A percentile compares a stretch with the other conserved stretches of the same genome.
Evolutionary conservation across 2,113 vertebrate genomes (phyloP).

Genomic region (Lampris incognitus): DNA sequence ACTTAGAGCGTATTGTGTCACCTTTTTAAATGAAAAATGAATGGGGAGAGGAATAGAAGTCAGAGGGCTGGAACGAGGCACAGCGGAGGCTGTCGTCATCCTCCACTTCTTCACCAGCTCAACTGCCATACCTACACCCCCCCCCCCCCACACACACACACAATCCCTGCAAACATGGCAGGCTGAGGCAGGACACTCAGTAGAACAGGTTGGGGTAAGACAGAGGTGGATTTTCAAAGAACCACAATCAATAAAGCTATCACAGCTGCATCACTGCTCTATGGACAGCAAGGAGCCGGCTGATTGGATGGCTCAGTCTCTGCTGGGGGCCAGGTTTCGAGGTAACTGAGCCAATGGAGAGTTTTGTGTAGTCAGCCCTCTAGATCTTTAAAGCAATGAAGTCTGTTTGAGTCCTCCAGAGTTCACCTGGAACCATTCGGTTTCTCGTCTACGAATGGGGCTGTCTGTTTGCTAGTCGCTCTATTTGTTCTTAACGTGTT

Average conservation of each 20-base stretch:
- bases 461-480: no score
- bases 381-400: conserved; percentile 2
- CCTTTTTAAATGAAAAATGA: conserved; percentile 78
- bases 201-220: conserved; percentile 60
- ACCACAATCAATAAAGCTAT: conserved; percentile 76
- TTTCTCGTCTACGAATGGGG: no score
- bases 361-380: not conserved
- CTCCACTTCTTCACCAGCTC: conserved; percentile 40
- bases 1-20: conserved; percentile 73
- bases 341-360: conserved; percentile 1
- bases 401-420: no score
- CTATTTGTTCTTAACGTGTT: no score
- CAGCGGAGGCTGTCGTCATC: conserved; percentile 65
- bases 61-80: conserved; percentile 67
- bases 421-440: no score
- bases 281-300: conserved; percentile 48
- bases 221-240: conserved; percentile 70
- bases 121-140: conserved; percentile 46
- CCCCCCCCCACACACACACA: conserved; percentile 43
- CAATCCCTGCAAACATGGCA: conserved; percentile 49
- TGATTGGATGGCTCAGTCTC: conserved; percentile 49
- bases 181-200: conserved; percentile 22
- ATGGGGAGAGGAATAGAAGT: conserved; percentile 68
- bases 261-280: conserved; percentile 59
- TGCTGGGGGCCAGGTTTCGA: conserved; percentile 18